These are phyloP conservation scores for Drosophila eohydei DNA, from an alignment of 2,888 invertebrate genomes.

Conservation along the genomic window DNA sequence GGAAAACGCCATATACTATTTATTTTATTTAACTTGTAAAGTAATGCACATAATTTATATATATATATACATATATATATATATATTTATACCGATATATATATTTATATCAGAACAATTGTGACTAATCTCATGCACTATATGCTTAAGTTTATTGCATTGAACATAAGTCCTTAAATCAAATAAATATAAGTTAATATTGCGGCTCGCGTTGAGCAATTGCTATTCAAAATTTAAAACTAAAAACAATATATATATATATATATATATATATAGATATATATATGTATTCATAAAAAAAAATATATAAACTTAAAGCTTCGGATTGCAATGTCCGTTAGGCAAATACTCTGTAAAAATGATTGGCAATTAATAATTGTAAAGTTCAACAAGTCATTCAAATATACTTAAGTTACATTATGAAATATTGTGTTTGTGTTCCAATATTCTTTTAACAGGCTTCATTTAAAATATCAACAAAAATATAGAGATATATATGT, in stretches of 20 bases:
- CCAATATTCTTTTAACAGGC: conserved; percentile 34
- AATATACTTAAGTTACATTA: conserved; percentile 42
- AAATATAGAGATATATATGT: conserved; percentile 41
- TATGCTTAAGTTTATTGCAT: conserved; percentile 43
- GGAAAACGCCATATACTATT: conserved; percentile 24
- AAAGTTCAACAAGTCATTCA: conserved; percentile 41
- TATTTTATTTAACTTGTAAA: conserved; percentile 35
- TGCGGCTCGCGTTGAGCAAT: conserved; percentile 19
- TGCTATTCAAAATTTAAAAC: conserved; percentile 15
- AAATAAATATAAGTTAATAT: conserved; percentile 12
- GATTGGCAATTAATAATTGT: conserved; percentile 17
- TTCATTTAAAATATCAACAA: conserved; percentile 58
- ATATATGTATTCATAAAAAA: conserved; percentile 9
- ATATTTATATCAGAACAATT: conserved; percentile 47
- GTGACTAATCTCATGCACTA: conserved; percentile 42
- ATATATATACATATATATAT: conserved; percentile 1
- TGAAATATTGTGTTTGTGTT: conserved; percentile 23
- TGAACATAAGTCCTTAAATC: conserved; percentile 23
- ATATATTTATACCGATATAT: conserved; percentile 2
- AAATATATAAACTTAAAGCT: conserved; percentile 37
- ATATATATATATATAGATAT: not conserved
- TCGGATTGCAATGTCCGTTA: conserved; percentile 25
- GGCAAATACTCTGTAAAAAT: conserved; percentile 36
- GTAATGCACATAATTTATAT: conserved; percentile 27
- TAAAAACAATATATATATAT: conserved; percentile 14